Conservation (phyloP, 1,140 invertebrate species). For the Pentalonia nigronervosa region DNA sequence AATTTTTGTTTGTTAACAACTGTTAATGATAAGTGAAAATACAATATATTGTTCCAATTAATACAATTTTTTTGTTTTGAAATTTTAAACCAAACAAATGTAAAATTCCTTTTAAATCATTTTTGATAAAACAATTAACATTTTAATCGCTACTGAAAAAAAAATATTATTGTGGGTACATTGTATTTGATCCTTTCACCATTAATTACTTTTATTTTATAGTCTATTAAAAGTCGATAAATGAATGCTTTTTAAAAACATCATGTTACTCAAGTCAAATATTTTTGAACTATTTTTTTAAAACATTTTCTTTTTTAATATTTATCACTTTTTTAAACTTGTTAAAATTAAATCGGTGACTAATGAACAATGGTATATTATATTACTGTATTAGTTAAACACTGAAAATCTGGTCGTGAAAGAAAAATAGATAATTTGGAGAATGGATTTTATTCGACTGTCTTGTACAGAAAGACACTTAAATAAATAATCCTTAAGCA, state of each 20-base stretch:
- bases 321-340: neutral
- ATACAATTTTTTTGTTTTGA: neutral
- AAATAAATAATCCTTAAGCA: constrained; percentile 48
- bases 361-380: neutral
- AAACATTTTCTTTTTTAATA: neutral
- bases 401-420: neutral
- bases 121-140: neutral
- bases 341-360: neutral
- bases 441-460: constrained; percentile 30
- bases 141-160: neutral
- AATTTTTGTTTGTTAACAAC: too few species aligned
- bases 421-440: neutral
- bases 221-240: neutral
- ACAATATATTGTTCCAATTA: neutral
- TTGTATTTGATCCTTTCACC: neutral
- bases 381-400: neutral
- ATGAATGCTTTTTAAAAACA: neutral
- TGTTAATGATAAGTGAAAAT: neutral
- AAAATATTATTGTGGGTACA: neutral
- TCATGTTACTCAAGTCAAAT: neutral
- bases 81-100: neutral
- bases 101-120: neutral
- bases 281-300: neutral
- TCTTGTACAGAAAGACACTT: constrained; percentile 51
- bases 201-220: neutral